Evolutionary conservation across 2,113 vertebrate genomes (phyloP).

Genomic region (Chloroceryle aenea): DNA sequence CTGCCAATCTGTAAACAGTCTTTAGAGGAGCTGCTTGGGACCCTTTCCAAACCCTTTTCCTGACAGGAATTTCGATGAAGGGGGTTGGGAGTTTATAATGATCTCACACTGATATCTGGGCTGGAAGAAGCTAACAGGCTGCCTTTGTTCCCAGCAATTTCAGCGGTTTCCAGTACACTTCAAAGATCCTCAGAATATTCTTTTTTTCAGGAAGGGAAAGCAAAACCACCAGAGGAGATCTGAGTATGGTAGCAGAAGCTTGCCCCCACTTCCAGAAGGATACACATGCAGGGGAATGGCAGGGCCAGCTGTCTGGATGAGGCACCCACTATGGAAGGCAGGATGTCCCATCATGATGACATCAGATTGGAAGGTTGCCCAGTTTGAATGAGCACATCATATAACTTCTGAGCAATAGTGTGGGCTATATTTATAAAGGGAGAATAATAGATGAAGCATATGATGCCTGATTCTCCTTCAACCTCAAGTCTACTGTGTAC

Average conservation of each 20-base stretch:
- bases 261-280: neutral
- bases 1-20: conserved; percentile 20
- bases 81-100: neutral
- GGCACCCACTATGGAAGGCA: neutral
- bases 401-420: neutral
- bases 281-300: neutral
- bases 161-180: neutral
- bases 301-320: conserved; percentile 28
- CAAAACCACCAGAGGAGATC: neutral
- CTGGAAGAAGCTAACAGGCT: neutral
- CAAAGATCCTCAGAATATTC: neutral
- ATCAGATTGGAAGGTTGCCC: conserved; percentile 5
- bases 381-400: neutral
- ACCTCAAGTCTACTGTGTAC: neutral
- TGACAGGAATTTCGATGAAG: conserved; percentile 32
- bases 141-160: neutral
- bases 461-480: neutral
- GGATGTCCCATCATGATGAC: conserved; percentile 35
- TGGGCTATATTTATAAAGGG: neutral
- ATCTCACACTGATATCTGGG: neutral
- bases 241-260: neutral
- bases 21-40: conserved; percentile 9
- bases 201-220: conserved; percentile 4
- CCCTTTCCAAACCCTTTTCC: conserved; percentile 7
- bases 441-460: neutral